Conservation (phyloP, 2,113 vertebrate genomes). For the Dasypus novemcinctus region DNA sequence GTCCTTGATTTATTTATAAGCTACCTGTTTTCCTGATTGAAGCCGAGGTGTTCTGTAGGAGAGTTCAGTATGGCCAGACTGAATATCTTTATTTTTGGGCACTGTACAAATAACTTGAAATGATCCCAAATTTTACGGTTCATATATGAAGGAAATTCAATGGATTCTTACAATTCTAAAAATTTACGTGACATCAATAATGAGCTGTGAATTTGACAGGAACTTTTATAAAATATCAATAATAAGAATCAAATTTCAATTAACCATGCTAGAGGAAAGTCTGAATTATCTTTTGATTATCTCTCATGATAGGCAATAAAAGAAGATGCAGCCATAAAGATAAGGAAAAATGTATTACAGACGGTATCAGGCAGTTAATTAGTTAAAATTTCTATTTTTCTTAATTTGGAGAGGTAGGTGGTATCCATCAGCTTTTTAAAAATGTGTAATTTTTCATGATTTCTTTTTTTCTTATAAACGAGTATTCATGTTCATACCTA, state of each 20-base stretch:
- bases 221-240: neutral
- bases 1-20: neutral
- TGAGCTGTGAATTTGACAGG: neutral
- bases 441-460: neutral
- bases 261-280: neutral
- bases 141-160: neutral
- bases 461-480: neutral
- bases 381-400: neutral
- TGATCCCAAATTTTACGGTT: neutral
- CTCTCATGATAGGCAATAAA: neutral
- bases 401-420: neutral
- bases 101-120: neutral
- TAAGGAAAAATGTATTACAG: neutral
- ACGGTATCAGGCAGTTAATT: neutral
- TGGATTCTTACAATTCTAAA: neutral
- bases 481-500: neutral
- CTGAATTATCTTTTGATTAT: neutral
- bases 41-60: neutral
- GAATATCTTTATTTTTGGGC: neutral
- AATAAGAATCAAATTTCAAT: slow-evolving; percentile 11
- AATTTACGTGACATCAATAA: neutral
- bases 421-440: neutral
- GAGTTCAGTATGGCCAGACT: neutral
- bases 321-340: neutral
- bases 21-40: neutral